Percentiles rank a stretch among this genome's conserved stretches.
Evolutionary conservation across 1,140 invertebrate genomes (phyloP).

Genomic region (Neocloeon triangulifer): DNA sequence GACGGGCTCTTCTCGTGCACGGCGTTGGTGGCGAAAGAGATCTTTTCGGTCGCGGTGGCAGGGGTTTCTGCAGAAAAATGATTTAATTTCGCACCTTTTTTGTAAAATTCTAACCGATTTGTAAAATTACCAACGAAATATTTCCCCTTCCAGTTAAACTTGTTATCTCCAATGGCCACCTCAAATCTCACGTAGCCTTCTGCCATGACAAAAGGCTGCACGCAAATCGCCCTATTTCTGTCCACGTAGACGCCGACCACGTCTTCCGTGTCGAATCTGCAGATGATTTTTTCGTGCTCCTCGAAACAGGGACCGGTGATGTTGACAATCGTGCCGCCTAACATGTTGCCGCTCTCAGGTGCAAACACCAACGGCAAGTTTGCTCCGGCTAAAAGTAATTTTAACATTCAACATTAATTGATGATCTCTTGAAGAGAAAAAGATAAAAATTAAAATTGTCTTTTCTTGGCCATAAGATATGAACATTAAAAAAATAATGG

Average conservation of each 20-base stretch:
- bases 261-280: conserved; percentile 53
- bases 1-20: conserved; percentile 45
- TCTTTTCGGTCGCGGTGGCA: conserved; percentile 56
- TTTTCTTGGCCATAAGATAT: too few relatives aligned
- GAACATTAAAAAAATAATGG: too few relatives aligned
- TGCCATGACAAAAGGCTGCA: conserved; percentile 70
- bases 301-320: conserved; percentile 83
- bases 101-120: background rate
- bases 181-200: conserved; percentile 79
- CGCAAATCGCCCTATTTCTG: conserved; percentile 62
- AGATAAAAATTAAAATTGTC: too few relatives aligned
- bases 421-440: too few relatives aligned
- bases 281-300: conserved; percentile 44
- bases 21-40: conserved; percentile 49
- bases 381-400: conserved; percentile 36
- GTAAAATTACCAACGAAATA: conserved; percentile 61
- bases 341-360: conserved; percentile 84
- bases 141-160: conserved; percentile 75
- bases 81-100: background rate
- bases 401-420: conserved; percentile 8
- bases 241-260: conserved; percentile 51
- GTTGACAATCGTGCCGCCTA: conserved; percentile 83
- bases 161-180: conserved; percentile 59
- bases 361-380: conserved; percentile 65
- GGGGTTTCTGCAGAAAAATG: conserved; percentile 45